Conservation (phyloP, 2,797 vertebrate genomes). For the Darevskia nairensis region DNA sequence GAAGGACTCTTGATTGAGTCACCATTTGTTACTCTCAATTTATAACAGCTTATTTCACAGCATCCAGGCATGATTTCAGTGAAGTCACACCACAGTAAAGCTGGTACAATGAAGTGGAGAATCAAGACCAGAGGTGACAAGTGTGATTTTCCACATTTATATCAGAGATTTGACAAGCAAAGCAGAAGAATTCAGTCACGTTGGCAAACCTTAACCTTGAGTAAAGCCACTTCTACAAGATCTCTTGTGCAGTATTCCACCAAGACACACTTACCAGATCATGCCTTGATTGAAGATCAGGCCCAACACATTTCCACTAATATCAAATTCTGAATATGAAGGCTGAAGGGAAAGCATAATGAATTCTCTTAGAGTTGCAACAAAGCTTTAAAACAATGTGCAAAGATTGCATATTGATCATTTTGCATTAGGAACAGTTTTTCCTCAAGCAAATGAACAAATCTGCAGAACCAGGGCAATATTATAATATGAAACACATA, state of each 20-base stretch:
- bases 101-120: background rate
- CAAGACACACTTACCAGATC: slow-evolving; percentile 88
- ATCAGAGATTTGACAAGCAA: background rate
- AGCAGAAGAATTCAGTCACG: background rate
- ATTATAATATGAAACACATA: background rate
- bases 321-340: slow-evolving; percentile 96
- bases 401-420: background rate
- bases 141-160: background rate
- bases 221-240: background rate
- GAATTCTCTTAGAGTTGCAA: slow-evolving; percentile 44
- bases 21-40: background rate
- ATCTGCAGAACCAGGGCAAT: background rate
- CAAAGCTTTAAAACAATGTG: background rate
- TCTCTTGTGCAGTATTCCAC: background rate
- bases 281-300: slow-evolving; percentile 99
- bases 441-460: slow-evolving; percentile 1
- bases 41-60: background rate
- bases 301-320: slow-evolving; percentile 95
- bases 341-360: slow-evolving; percentile 83
- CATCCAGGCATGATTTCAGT: background rate
- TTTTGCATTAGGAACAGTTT: background rate
- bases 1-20: background rate
- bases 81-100: background rate
- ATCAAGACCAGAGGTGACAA: background rate
- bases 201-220: background rate